Evolutionary conservation across 1,140 invertebrate species (phyloP).

Genomic region (Limonius californicus): DNA sequence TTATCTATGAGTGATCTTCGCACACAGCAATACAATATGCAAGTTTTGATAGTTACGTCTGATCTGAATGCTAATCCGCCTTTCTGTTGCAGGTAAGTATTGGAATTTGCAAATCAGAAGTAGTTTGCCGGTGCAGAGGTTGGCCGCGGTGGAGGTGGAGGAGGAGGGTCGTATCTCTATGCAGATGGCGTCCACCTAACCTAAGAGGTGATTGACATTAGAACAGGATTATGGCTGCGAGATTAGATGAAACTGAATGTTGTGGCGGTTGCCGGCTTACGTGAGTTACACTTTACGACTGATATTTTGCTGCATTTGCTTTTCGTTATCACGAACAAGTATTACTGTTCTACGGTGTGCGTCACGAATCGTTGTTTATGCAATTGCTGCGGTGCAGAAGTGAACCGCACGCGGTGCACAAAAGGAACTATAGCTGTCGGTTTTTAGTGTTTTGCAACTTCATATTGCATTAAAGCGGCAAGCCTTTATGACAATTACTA

Average conservation of each 20-base stretch:
- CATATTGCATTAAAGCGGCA: too few relatives aligned
- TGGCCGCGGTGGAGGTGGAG: not conserved
- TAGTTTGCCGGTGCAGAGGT: not conserved
- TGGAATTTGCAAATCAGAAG: conserved; percentile 1
- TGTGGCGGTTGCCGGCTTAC: not conserved
- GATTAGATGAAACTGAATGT: not conserved
- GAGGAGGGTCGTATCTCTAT: not conserved
- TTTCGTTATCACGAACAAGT: too few relatives aligned
- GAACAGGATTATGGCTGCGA: conserved; percentile 1
- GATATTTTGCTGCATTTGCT: too few relatives aligned
- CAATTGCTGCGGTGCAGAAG: too few relatives aligned
- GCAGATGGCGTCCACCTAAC: conserved; percentile 4
- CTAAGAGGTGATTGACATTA: conserved; percentile 1
- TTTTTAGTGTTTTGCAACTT: not conserved
- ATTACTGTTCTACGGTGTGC: too few relatives aligned
- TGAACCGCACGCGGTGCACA: too few relatives aligned
- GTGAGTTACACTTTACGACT: not conserved
- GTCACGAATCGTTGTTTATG: too few relatives aligned
- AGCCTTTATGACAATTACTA: too few relatives aligned
- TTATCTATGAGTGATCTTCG: not conserved
- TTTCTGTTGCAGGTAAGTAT: conserved; percentile 13
- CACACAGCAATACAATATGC: not conserved
- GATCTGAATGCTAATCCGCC: not conserved
- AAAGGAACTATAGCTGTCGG: too few relatives aligned
- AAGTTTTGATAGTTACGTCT: conserved; percentile 5